A percentile compares a stretch with the other conserved stretches of the same genome.
Conservation (phyloP, 1,140 invertebrate species). For the Lanistes nyassanus region DNA sequence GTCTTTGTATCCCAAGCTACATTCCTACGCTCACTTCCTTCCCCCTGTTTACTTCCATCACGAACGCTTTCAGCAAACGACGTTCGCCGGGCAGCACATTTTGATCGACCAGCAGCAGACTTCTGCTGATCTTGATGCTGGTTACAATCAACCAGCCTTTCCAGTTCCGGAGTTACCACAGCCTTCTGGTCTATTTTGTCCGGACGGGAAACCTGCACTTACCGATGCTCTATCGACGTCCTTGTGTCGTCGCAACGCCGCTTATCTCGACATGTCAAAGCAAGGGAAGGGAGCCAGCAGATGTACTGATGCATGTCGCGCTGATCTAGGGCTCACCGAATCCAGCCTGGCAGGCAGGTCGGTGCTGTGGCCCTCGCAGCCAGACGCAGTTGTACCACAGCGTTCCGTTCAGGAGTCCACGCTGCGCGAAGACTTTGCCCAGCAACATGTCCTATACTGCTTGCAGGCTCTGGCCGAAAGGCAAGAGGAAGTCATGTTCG, state of each 20-base stretch:
- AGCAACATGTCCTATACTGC: constrained; percentile 9
- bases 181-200: no score
- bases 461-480: not conserved
- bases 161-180: no score
- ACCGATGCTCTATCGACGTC: not conserved
- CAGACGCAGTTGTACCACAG: not conserved
- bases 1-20: constrained; percentile 4
- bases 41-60: constrained; percentile 10
- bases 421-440: constrained; percentile 9
- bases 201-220: not conserved
- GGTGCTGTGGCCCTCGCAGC: constrained; percentile 3
- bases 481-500: not conserved
- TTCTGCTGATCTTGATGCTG: not conserved
- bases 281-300: not conserved
- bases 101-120: constrained; percentile 1
- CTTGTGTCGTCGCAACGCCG: not conserved
- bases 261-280: not conserved
- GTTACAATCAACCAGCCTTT: not conserved
- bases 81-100: constrained; percentile 4
- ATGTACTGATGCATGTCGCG: not conserved
- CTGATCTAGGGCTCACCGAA: not conserved
- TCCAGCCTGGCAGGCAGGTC: not conserved
- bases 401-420: not conserved
- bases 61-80: not conserved
- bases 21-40: not conserved